These are phyloP conservation scores for Chamaetylas fuelleborni DNA, from an alignment of 2,113 vertebrate species.

Conservation along the genomic window DNA sequence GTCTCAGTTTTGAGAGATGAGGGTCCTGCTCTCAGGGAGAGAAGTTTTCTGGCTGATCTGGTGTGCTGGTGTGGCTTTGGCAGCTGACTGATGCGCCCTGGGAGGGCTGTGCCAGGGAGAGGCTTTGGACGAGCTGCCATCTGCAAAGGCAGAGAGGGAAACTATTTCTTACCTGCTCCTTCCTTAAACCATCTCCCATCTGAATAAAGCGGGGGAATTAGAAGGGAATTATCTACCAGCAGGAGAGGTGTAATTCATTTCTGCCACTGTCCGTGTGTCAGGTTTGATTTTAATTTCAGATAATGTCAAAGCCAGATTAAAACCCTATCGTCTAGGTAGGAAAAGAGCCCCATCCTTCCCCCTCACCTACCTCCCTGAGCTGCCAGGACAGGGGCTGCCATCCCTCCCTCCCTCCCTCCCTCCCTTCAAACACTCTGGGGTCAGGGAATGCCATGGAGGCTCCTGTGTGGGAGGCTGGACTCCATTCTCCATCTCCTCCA, in stretches of 20 bases:
- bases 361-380: background rate
- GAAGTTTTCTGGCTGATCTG: background rate
- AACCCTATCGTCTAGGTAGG: background rate
- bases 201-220: conserved; percentile 47
- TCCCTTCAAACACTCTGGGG: background rate
- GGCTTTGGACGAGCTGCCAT: background rate
- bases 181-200: conserved; percentile 12
- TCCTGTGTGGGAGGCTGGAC: background rate
- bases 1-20: background rate
- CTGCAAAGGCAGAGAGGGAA: background rate
- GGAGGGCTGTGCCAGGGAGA: background rate
- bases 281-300: conserved; percentile 80
- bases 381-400: background rate
- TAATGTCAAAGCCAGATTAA: conserved; percentile 70
- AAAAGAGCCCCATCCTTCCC: background rate
- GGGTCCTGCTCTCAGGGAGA: fast-evolving
- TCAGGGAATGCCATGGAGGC: background rate
- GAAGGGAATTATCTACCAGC: conserved; percentile 51
- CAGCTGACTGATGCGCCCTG: background rate
- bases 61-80: background rate
- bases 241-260: conserved; percentile 45
- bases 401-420: background rate
- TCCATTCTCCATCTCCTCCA: background rate
- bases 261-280: conserved; percentile 67
- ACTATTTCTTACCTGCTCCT: background rate